Evolutionary conservation across 2,113 vertebrate species (phyloP).

Genomic region (Prunella himalayana): DNA sequence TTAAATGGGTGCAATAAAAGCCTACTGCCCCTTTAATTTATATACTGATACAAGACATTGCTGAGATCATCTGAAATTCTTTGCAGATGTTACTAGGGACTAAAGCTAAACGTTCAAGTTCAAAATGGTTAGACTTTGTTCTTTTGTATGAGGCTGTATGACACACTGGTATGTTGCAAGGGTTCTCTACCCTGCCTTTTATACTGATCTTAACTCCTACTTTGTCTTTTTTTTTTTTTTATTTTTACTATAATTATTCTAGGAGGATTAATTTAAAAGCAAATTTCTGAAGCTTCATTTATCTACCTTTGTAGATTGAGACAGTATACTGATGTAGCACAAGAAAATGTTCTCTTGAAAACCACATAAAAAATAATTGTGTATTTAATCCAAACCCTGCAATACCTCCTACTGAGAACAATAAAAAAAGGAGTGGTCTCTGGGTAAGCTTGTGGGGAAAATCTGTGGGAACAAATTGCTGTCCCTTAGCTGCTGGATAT

Average conservation of each 20-base stretch:
- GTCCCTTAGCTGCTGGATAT: neutral
- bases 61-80: conserved; percentile 48
- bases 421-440: neutral
- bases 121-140: conserved; percentile 26
- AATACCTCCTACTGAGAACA: neutral
- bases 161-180: conserved; percentile 23
- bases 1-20: conserved; percentile 9
- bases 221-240: neutral
- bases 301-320: neutral
- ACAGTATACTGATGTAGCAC: neutral
- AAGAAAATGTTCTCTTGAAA: neutral
- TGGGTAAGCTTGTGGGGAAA: neutral
- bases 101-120: conserved; percentile 20
- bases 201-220: neutral
- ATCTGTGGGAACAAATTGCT: neutral
- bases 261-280: neutral
- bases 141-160: neutral
- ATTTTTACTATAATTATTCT: neutral
- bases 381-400: neutral
- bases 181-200: neutral
- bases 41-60: conserved; percentile 2
- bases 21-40: neutral
- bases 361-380: neutral
- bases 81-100: conserved; percentile 56
- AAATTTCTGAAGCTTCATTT: neutral